Base-by-base conservation (phyloP, 2,888 invertebrate genomes). In the Epirrhoe tristata region DNA sequence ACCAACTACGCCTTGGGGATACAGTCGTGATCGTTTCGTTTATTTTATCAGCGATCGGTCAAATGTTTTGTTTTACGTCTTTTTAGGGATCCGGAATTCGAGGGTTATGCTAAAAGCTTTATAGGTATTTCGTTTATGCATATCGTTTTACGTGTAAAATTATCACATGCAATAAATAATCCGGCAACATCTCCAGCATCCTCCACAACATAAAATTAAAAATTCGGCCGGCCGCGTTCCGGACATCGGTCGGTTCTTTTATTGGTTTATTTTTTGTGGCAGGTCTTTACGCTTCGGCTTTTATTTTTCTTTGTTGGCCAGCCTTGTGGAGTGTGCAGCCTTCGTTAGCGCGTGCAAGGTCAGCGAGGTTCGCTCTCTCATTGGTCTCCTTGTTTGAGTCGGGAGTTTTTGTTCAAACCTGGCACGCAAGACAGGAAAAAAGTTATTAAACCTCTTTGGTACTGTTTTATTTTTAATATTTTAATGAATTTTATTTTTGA, bases 281-380 rank as follows among this genome's bases (percentile, higher is more conserved):
- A 87, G 85, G 87, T 90, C 89, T 91, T 89, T 86, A 87, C 81
- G 59, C 52, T 80, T 56, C 57, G 65, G 63, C 78, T 81, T 87
- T 81, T 88, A 81, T 85, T 86, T 85, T 82, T 84, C 90, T 87
- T 90, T 89, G 83, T 86, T 81, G 75, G 75, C 78, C 82, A 83
- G 82, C 86, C 88, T 85, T 87, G 84, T 88, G 84, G 77, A 86
- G 86, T 78, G 82, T 81, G 84, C 85, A 91, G 90, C 91, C 92
- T 92, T 92, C 92, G 90, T 90, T 90, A 89, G 88, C 86, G 83
- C 79, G 84, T 80, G 85, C 92, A 92, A 92, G 92, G 92, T 90
- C 91, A 91, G 75, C 76, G 74, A 76, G 76, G 80, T 81, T 82
- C 82, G 85, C 81, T 82, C 80, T 81, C 78, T 77, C 76, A 77